Percentiles rank a stretch among this genome's conserved stretches.
Evolutionary conservation across 1,140 invertebrate genomes (phyloP).

Genomic region (Neomicropteryx cornuta): DNA sequence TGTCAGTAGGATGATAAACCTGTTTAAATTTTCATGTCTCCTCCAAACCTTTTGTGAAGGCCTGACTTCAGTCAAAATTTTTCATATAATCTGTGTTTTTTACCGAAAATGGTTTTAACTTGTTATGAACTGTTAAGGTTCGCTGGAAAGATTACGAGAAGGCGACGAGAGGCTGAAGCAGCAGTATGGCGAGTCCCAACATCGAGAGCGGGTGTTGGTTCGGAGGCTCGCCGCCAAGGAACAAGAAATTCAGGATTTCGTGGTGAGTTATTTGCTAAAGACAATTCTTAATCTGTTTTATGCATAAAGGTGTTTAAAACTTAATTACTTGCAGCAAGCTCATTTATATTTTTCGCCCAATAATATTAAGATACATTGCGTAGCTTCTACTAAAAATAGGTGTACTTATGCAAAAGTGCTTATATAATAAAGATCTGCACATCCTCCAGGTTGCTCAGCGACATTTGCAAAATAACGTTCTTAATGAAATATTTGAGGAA

Average conservation of each 20-base stretch:
- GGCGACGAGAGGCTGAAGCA: constrained; percentile 71
- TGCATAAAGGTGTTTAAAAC: too few relatives aligned
- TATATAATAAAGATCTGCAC: too few relatives aligned
- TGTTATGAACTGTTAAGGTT: constrained; percentile 43
- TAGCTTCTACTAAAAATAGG: too few relatives aligned
- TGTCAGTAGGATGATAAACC: too few relatives aligned
- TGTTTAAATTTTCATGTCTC: constrained; percentile 4
- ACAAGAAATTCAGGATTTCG: constrained; percentile 92
- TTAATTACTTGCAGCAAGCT: too few relatives aligned
- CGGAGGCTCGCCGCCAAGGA: constrained; percentile 87
- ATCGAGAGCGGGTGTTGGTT: constrained; percentile 84
- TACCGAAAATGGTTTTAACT: neutral
- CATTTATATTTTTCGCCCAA: too few relatives aligned
- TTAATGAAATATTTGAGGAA: too few relatives aligned
- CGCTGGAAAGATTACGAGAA: constrained; percentile 62
- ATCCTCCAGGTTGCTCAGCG: too few relatives aligned
- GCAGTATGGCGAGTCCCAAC: constrained; percentile 72
- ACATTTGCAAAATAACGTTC: too few relatives aligned
- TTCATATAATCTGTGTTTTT: neutral
- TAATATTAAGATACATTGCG: too few relatives aligned
- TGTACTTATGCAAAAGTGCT: too few relatives aligned
- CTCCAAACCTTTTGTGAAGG: neutral
- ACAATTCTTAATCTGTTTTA: constrained; percentile 7
- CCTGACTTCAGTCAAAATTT: neutral
- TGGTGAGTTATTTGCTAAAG: constrained; percentile 55